Evolutionary conservation across 2,113 vertebrate species (phyloP).

Genomic region (Tenebrosternarchus preto): DNA sequence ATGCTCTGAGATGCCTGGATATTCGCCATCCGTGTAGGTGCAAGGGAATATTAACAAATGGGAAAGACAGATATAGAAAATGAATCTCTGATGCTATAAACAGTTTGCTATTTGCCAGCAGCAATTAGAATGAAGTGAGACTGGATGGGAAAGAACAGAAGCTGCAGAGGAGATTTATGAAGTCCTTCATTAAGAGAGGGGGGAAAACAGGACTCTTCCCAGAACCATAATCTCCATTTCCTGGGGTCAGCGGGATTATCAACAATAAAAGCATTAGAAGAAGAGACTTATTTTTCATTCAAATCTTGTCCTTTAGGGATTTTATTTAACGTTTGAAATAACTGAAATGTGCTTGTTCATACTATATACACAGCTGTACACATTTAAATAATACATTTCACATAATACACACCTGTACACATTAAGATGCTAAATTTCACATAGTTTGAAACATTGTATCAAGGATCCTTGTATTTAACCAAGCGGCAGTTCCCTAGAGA

Average conservation of each 20-base stretch:
- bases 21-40: too few species aligned
- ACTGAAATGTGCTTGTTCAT: constrained; percentile 4
- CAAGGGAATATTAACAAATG: too few species aligned
- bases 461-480: background rate
- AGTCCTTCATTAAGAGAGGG: background rate
- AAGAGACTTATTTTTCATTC: constrained; percentile 7
- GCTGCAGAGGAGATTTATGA: too few species aligned
- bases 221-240: too few species aligned
- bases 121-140: too few species aligned
- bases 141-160: too few species aligned
- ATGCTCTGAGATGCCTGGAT: too few species aligned
- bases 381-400: constrained; percentile 32
- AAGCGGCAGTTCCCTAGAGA: background rate
- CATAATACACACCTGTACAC: constrained; percentile 24
- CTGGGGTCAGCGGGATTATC: background rate
- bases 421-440: constrained; percentile 15
- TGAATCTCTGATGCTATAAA: too few species aligned
- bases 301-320: constrained; percentile 22
- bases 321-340: constrained; percentile 42
- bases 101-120: too few species aligned
- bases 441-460: background rate
- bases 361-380: constrained; percentile 20
- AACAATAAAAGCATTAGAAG: background rate
- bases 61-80: too few species aligned
- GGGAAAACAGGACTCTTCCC: too few species aligned